Evolutionary conservation across 64 coral and sea anemone species (phyloP), one percentile per base, ranked within the genome.

Genomic region (Trachythela sp.): DNA sequence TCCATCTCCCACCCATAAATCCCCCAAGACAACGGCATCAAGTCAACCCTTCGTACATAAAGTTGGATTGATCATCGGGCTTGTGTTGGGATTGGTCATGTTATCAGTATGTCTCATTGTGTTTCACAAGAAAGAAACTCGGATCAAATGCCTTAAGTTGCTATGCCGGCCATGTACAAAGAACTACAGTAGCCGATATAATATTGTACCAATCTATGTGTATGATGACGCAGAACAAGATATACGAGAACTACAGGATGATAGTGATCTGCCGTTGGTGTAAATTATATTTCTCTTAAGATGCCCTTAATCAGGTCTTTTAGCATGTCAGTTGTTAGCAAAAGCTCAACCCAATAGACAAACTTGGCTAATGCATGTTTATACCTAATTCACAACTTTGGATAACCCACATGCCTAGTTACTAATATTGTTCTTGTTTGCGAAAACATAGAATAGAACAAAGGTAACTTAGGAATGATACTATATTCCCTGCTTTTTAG

Each of bases 181-280:
- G 75, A 80, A 80, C 37, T 80, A 80, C 20, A 80, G 75, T 39
- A 80, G 75, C 9, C 20, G 75, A 80, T 80, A 80, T 39, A 80
- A 80, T 30, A 80, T 80, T 80, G 75, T 80, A 18, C 75, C 75
- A 34, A 80, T 80, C 37, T 80, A 80, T 80, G 75, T 80, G 13
- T 80, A 80, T 80, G 75, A 80, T 37, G 75, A 80, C 20, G 33
- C 15, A 29, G 75, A 80, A 36, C 75, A 80, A 36, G 75, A 80
- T 30, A 80, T 80, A 5, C 26, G 75, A 37, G 75, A 80, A 39
- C 33, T 80, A 22, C 33, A 80, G 34, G 75, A 80, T 35, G 75
- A 80, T 29, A 80, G 75, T 37, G 75, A 80, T 35, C 30, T 80
- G 20, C 75, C 75, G 8, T 80, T 80, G 37, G 75, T 39, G 10